Percentiles rank a stretch among this genome's conserved stretches.
Evolutionary conservation across 2,888 invertebrate species (phyloP).

Genomic region (Parapristionchus giblindavisi): DNA sequence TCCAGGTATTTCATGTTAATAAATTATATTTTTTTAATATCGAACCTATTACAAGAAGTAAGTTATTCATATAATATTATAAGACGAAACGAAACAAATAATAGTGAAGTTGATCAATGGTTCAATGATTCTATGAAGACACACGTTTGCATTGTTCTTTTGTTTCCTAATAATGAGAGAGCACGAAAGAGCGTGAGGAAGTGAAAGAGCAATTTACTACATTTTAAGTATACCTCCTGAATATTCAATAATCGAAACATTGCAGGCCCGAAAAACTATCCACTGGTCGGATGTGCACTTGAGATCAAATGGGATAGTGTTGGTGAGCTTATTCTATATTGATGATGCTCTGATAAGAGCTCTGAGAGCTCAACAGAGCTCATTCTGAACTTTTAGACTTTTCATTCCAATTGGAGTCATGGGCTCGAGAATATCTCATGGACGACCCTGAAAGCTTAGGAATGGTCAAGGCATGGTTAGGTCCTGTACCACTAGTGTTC

Average conservation of each 20-base stretch:
- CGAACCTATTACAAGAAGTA: neutral
- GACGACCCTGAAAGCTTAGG: neutral
- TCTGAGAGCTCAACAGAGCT: neutral
- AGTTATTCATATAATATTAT: neutral
- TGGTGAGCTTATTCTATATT: constrained; percentile 29
- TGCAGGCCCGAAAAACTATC: constrained; percentile 24
- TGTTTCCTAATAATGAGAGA: no score
- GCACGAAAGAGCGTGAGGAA: neutral
- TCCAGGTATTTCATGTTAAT: constrained; percentile 4
- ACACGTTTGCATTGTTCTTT: no score
- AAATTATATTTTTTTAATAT: neutral
- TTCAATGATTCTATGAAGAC: no score
- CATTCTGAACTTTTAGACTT: constrained; percentile 36
- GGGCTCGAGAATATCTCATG: constrained; percentile 38
- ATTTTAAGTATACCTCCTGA: neutral
- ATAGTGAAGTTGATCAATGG: no score
- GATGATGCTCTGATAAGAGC: neutral
- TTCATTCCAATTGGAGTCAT: constrained; percentile 47
- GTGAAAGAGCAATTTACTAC: neutral
- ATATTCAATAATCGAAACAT: neutral
- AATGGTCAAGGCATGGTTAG: constrained; percentile 44
- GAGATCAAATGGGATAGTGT: constrained; percentile 43
- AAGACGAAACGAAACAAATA: neutral
- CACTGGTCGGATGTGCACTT: constrained; percentile 42
- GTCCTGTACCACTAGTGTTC: constrained; percentile 51